Base-by-base conservation (phyloP, 2,888 invertebrate species). In the Pelosia muscerda region DNA sequence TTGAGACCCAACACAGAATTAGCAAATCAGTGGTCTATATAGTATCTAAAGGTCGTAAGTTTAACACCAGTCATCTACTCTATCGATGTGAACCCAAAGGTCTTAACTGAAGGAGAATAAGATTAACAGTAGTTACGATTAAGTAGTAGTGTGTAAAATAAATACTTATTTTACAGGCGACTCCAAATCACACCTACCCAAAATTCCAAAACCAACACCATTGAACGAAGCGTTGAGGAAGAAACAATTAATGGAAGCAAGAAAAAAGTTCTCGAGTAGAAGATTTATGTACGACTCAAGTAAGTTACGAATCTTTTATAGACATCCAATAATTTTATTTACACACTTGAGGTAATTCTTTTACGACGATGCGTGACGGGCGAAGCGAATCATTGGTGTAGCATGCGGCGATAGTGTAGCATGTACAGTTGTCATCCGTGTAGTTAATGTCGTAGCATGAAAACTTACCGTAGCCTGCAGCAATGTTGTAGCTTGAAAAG, bases 231-330 rank as follows among this genome's bases (percentile, higher is more conserved):
- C 78, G 42, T 65, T 79, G 65, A 88, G 93, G 80, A 85, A 73
- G 75, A 71, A 82, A 54, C 77, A 82, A 62, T 81, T 94, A 55
- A 34, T 65, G 26, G 79, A 86, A 78, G 77, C 83, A 25, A 92
- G 86, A 79, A 81, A 81, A 65, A 92, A 88, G 77, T 94, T 86
- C 78, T 84, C 86, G 70, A 92, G 88, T 76, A 89, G 84, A 82
- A 42, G 74, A 28, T 94, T 88, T 84, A 83, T 79, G 79, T 73
- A 81, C 74, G 86, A 92, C 22, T 86, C 91, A 77, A 92, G 94
- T 94, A 85, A 77, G 90, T 66, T 74, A n/a, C 42, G 2, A 38
- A 25, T 31, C 23, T 34, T 34, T n/a, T 23, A 31, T 34, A 38
- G 15, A 38, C 38, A 34, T 34, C 34, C 34, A 34, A 13, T 28